Conservation (phyloP, 2,113 vertebrate genomes). For the Sphyrna mokarran region DNA sequence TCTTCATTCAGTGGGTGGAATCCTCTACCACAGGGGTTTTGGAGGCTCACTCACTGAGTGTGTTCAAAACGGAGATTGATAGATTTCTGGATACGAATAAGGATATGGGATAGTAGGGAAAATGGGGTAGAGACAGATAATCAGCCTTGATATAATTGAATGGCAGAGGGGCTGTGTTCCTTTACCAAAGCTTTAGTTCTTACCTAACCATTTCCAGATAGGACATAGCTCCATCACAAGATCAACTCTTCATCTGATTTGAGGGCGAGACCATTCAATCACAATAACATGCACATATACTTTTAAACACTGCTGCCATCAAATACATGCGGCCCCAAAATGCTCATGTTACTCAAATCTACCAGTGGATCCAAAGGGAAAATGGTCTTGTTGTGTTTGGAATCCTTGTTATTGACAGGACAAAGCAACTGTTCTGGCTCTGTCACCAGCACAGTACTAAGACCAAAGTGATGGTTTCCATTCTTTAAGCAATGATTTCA, state of each 20-base stretch:
- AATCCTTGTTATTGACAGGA: neutral
- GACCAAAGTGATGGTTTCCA: neutral
- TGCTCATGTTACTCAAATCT: neutral
- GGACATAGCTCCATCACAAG: neutral
- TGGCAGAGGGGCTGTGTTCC: neutral
- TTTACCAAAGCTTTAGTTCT: neutral
- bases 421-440: neutral
- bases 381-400: neutral
- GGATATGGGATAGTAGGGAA: too few species aligned
- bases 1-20: too few species aligned
- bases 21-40: too few species aligned
- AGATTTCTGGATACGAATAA: too few species aligned
- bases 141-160: too few species aligned
- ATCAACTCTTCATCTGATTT: neutral
- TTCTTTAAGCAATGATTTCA: neutral
- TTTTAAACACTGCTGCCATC: neutral
- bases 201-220: neutral
- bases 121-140: too few species aligned
- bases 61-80: too few species aligned
- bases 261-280: neutral
- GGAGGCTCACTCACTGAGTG: too few species aligned
- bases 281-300: neutral
- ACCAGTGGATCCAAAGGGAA: conserved; percentile 4
- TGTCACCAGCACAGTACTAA: neutral
- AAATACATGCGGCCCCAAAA: neutral